Percentiles rank a stretch among this genome's conserved stretches.
Evolutionary conservation across 2,797 vertebrate species (phyloP).

Genomic region (Centroberyx gerrardi): DNA sequence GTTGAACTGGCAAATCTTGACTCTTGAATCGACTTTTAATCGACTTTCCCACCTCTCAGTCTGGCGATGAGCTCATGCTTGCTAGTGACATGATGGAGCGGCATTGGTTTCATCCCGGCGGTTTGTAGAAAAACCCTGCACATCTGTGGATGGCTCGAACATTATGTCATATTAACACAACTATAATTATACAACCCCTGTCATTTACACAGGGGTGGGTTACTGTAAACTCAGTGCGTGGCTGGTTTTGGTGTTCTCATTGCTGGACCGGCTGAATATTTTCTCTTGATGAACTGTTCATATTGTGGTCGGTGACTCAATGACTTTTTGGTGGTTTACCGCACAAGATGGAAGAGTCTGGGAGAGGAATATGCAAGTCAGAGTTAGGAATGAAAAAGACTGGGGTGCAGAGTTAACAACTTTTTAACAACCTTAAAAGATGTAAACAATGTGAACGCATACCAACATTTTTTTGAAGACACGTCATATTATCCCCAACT

Average conservation of each 20-base stretch:
- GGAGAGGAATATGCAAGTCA: not conserved
- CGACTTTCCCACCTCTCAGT: conserved; percentile 33
- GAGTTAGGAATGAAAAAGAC: not conserved
- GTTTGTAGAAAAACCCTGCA: conserved; percentile 67
- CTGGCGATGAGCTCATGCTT: conserved; percentile 79
- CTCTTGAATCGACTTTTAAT: conserved; percentile 47
- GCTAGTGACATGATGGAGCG: conserved; percentile 62
- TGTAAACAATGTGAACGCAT: not conserved
- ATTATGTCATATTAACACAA: conserved; percentile 79
- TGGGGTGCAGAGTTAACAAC: not conserved
- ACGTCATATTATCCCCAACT: not conserved
- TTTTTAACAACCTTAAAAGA: not conserved
- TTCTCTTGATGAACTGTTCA: conserved; percentile 35
- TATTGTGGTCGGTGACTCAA: conserved; percentile 2
- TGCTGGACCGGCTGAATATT: not conserved
- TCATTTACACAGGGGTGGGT: conserved; percentile 63
- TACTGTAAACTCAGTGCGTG: conserved; percentile 10
- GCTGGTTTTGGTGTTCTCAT: conserved; percentile 36
- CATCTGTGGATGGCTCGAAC: conserved; percentile 71
- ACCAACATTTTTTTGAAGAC: not conserved
- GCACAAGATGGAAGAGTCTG: not conserved
- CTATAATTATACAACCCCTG: conserved; percentile 74
- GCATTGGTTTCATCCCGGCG: conserved; percentile 64
- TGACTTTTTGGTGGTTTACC: not conserved
- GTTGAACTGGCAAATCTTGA: conserved; percentile 34